Conservation (phyloP, 2,888 invertebrate species). For the Platycnemis pennipes region DNA sequence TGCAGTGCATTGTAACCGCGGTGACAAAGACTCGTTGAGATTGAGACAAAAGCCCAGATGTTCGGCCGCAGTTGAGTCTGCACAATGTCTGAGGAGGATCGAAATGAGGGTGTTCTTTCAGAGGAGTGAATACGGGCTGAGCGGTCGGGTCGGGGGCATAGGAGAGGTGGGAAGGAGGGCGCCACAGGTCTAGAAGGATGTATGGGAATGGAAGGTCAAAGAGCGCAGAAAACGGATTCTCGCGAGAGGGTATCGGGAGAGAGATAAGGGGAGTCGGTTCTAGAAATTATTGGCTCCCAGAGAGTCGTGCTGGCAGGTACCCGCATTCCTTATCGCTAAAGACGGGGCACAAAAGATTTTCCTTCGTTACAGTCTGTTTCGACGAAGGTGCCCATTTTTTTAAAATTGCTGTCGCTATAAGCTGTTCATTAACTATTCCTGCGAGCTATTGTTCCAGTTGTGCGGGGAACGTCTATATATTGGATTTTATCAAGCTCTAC, state of each 20-base stretch:
- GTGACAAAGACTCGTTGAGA: background rate
- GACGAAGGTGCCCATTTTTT: background rate
- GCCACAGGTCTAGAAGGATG: constrained; percentile 15
- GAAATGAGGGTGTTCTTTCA: background rate
- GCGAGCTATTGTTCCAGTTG: background rate
- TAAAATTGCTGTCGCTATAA: background rate
- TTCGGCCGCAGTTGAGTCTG: background rate
- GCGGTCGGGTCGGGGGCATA: background rate
- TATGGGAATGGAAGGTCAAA: constrained; percentile 15
- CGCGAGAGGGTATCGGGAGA: background rate
- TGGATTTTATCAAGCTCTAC: background rate
- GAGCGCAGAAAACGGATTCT: constrained; percentile 26
- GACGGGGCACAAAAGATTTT: background rate
- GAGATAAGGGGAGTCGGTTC: background rate
- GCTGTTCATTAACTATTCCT: background rate
- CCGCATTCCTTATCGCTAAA: constrained; percentile 33
- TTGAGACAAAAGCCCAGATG: background rate
- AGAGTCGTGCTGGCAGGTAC: background rate
- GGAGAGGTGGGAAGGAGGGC: background rate
- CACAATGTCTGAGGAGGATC: background rate
- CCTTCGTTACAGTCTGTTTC: background rate
- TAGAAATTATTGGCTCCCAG: background rate
- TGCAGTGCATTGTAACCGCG: background rate
- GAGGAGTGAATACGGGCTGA: background rate
- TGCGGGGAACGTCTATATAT: background rate